Conservation (phyloP, 2,797 vertebrate genomes). For the Hipposideros larvatus region DNA sequence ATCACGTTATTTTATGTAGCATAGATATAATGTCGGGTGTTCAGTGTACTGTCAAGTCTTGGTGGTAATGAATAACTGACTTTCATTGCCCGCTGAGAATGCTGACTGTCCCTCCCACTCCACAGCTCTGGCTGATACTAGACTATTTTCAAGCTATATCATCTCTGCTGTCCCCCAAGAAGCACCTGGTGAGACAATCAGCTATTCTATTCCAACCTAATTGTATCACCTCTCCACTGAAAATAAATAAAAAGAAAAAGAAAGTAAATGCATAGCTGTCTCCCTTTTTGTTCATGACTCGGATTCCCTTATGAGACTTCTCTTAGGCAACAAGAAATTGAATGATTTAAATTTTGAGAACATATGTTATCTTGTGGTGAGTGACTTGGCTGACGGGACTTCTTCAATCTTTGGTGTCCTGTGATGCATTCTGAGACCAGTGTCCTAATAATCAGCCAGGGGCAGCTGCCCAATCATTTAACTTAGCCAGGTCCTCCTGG, state of each 20-base stretch:
- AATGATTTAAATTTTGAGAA: slow-evolving; percentile 51
- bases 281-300: neutral
- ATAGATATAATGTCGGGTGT: slow-evolving; percentile 73
- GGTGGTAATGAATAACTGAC: slow-evolving; percentile 49
- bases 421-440: neutral
- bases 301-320: slow-evolving; percentile 39
- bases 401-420: neutral
- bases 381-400: neutral
- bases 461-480: neutral
- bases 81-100: slow-evolving; percentile 36
- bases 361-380: neutral
- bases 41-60: slow-evolving; percentile 72
- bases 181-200: slow-evolving; percentile 61
- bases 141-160: slow-evolving; percentile 31
- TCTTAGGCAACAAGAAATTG: slow-evolving; percentile 39
- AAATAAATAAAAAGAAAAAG: neutral
- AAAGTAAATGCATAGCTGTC: slow-evolving; percentile 2
- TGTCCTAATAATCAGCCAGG: neutral
- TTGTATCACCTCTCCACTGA: slow-evolving; percentile 3
- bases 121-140: neutral
- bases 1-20: slow-evolving; percentile 77
- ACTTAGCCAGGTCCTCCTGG: too few species aligned
- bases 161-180: slow-evolving; percentile 50
- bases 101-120: neutral
- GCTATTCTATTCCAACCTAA: slow-evolving; percentile 31